A percentile compares a stretch with the other conserved stretches of the same genome.
phyloP scores from a whole-genome alignment of 1,140 invertebrate genomes.

The Drosophila ananassae region DNA sequence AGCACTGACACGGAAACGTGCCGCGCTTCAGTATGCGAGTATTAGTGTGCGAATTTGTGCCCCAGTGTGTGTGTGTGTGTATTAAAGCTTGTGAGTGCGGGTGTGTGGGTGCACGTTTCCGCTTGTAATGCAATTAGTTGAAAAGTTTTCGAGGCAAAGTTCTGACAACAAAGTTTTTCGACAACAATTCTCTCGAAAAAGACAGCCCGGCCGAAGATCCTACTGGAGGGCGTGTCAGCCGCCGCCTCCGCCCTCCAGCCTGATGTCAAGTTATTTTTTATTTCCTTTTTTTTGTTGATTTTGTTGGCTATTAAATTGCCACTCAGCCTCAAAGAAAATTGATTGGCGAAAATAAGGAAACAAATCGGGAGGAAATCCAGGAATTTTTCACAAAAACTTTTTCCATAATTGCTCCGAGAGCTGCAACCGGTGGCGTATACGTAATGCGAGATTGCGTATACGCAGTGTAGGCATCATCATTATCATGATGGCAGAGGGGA shows the following conservation, averaged over 20 bases:
- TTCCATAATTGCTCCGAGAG: constrained; percentile 3
- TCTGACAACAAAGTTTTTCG: constrained; percentile 53
- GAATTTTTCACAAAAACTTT: constrained; percentile 5
- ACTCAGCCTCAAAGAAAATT: constrained; percentile 42
- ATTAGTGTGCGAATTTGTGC: constrained; percentile 3
- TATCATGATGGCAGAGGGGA: constrained; percentile 13
- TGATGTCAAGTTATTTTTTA: constrained; percentile 21
- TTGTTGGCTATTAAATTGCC: constrained; percentile 30
- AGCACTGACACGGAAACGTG: constrained; percentile 62
- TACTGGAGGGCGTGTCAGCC: neutral
- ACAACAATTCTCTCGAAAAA: constrained; percentile 54
- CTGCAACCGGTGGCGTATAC: constrained; percentile 32
- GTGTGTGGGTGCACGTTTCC: constrained; percentile 64
- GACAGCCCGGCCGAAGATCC: constrained; percentile 14
- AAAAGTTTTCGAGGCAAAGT: constrained; percentile 69
- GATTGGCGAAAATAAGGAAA: constrained; percentile 20
- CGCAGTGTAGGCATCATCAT: constrained; percentile 16
- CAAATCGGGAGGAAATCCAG: neutral
- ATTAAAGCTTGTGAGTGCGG: neutral
- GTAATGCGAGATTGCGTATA: constrained; percentile 39
- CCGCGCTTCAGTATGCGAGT: constrained; percentile 22
- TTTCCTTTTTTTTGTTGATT: constrained; percentile 14
- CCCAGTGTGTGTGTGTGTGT: neutral
- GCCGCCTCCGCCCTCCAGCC: neutral
- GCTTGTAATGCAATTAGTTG: constrained; percentile 81